Conservation (phyloP, 2,797 vertebrate species). For the Anabas testudineus region DNA sequence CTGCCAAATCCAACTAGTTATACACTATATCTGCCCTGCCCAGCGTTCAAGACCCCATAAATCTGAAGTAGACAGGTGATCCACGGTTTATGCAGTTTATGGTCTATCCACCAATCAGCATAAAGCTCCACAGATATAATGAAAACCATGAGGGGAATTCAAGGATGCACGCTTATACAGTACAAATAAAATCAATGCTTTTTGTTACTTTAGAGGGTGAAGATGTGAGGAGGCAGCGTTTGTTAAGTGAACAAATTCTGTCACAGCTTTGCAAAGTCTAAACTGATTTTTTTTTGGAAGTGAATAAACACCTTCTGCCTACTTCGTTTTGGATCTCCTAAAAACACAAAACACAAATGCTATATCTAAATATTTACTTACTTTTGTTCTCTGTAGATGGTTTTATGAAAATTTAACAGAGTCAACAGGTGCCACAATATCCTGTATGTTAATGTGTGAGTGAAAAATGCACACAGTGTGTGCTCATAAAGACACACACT, state of each 20-base stretch:
- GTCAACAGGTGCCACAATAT: background rate
- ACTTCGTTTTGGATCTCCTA: background rate
- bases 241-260: background rate
- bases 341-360: background rate
- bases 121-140: constrained; percentile 18
- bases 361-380: background rate
- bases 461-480: no score
- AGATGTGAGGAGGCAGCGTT: background rate
- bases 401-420: background rate
- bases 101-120: constrained; percentile 28
- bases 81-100: constrained; percentile 14
- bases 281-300: background rate
- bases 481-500: no score
- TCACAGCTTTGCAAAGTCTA: background rate
- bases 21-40: constrained; percentile 17
- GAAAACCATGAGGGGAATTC: constrained; percentile 4
- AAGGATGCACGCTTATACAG: background rate
- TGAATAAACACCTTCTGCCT: background rate
- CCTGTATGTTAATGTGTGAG: background rate
- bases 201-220: background rate
- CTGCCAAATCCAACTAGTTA: constrained; percentile 19
- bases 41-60: constrained; percentile 17
- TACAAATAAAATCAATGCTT: constrained; percentile 11
- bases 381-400: background rate
- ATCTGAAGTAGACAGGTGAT: constrained; percentile 31